A percentile compares a stretch with the other conserved stretches of the same genome.
Conservation (phyloP, 2,888 invertebrate genomes). For the Brenthis ino region DNA sequence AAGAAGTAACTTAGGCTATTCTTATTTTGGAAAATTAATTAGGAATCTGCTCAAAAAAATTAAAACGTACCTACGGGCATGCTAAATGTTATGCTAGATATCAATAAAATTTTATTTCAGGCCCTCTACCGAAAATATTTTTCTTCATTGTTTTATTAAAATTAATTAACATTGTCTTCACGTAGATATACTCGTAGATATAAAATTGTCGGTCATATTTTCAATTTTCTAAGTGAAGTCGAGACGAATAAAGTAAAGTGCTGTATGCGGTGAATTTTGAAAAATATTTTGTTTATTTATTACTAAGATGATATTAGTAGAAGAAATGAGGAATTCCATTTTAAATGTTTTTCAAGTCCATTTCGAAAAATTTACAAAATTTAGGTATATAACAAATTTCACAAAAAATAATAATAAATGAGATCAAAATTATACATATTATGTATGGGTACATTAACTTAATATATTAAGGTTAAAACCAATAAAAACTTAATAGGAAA, state of each 20-base stretch:
- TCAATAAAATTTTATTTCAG: too few relatives aligned
- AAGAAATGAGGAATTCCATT: background rate
- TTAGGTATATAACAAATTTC: too few relatives aligned
- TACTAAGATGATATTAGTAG: conserved; percentile 8
- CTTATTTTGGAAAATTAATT: too few relatives aligned
- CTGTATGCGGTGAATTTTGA: conserved; percentile 24
- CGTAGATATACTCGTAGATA: background rate
- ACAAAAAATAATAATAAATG: too few relatives aligned
- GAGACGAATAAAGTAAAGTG: conserved; percentile 26
- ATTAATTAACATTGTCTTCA: conserved; percentile 5
- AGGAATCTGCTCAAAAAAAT: too few relatives aligned
- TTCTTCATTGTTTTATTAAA: background rate
- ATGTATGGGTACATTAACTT: too few relatives aligned
- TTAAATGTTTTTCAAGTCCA: background rate
- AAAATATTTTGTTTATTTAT: conserved; percentile 17
- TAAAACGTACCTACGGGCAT: too few relatives aligned
- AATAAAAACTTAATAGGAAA: too few relatives aligned
- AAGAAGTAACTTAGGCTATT: too few relatives aligned
- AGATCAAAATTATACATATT: too few relatives aligned
- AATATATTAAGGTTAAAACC: too few relatives aligned
- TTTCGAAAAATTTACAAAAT: background rate
- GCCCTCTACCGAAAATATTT: background rate
- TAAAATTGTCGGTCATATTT: conserved; percentile 21
- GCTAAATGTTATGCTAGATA: too few relatives aligned
- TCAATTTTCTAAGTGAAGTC: conserved; percentile 35